A percentile compares a stretch with the other conserved stretches of the same genome.
These are phyloP conservation scores for Drosophila fuyamai DNA, from an alignment of 1,140 invertebrate genomes.

Conservation along the genomic window DNA sequence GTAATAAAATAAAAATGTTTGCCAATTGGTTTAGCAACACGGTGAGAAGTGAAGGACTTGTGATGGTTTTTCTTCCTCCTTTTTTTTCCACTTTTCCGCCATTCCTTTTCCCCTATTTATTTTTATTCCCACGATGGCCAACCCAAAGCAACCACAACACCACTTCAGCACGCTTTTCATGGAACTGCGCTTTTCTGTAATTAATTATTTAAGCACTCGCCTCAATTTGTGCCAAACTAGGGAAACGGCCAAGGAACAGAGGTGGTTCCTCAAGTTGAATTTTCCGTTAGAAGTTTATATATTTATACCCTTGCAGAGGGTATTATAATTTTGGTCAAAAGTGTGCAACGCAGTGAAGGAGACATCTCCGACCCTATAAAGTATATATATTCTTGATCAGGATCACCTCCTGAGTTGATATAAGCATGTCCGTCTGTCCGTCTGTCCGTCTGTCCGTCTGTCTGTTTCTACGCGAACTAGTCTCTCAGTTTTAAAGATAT, in stretches of 20 bases:
- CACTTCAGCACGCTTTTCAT: conserved; percentile 11
- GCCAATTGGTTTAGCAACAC: conserved; percentile 23
- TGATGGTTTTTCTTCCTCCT: background rate
- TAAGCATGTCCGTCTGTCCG: too few species aligned
- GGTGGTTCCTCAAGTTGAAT: background rate
- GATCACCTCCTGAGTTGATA: too few species aligned
- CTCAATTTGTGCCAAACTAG: conserved; percentile 28
- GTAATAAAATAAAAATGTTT: conserved; percentile 43
- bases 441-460: too few species aligned
- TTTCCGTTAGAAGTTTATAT: background rate
- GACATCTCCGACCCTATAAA: too few species aligned
- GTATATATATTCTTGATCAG: too few species aligned
- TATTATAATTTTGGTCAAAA: too few species aligned
- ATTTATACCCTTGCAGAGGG: too few species aligned
- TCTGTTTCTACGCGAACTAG: too few species aligned
- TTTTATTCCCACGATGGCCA: conserved; percentile 30
- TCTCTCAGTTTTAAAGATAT: too few species aligned
- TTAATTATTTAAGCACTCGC: conserved; percentile 35
- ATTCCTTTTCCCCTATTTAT: conserved; percentile 6
- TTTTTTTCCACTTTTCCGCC: background rate
- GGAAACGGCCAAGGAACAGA: conserved; percentile 5
- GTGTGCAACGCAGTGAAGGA: too few species aligned
- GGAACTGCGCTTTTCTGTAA: conserved; percentile 29
- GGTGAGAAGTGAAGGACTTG: conserved; percentile 10
- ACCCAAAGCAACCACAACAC: conserved; percentile 8